These are phyloP conservation scores for Pitangus sulphuratus DNA, from an alignment of 2,797 vertebrate genomes.

Conservation along the genomic window DNA sequence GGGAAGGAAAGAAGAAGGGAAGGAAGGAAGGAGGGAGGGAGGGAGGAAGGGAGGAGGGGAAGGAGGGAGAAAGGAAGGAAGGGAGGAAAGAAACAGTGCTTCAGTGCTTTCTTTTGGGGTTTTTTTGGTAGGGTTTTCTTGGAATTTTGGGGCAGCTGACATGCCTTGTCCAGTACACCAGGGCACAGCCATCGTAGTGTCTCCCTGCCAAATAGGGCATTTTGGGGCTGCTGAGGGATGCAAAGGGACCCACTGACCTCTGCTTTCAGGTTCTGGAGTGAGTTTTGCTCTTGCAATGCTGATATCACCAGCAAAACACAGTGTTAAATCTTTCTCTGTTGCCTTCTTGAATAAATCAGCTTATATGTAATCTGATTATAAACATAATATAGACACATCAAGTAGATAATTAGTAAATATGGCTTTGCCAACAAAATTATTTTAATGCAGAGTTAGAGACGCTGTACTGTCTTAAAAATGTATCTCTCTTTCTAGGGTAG, in stretches of 20 bases:
- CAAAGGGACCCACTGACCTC: neutral
- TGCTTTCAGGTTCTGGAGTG: neutral
- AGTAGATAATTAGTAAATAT: neutral
- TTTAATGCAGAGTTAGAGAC: neutral
- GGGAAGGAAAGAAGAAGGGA: too few relatives aligned
- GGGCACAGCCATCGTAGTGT: accelerated
- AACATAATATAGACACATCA: neutral
- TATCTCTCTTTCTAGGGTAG: neutral
- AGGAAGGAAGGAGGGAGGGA: too few relatives aligned
- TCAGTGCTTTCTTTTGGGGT: neutral
- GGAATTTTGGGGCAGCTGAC: neutral
- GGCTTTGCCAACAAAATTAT: neutral
- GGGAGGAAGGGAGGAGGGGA: accelerated
- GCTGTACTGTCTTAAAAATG: neutral
- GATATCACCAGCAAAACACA: neutral
- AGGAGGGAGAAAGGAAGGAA: too few relatives aligned
- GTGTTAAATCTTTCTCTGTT: neutral
- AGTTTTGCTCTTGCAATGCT: neutral
- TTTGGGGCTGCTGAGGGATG: neutral
- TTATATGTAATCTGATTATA: slow-evolving; percentile 21
- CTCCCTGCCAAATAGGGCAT: accelerated
- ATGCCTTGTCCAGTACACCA: neutral
- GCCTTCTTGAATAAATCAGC: slow-evolving; percentile 2
- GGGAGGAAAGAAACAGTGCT: neutral
- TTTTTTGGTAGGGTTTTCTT: neutral